Percentiles rank a stretch among this genome's conserved stretches.
Evolutionary conservation across 1,140 invertebrate genomes (phyloP).

Genomic region (Nautilus pompilius): DNA sequence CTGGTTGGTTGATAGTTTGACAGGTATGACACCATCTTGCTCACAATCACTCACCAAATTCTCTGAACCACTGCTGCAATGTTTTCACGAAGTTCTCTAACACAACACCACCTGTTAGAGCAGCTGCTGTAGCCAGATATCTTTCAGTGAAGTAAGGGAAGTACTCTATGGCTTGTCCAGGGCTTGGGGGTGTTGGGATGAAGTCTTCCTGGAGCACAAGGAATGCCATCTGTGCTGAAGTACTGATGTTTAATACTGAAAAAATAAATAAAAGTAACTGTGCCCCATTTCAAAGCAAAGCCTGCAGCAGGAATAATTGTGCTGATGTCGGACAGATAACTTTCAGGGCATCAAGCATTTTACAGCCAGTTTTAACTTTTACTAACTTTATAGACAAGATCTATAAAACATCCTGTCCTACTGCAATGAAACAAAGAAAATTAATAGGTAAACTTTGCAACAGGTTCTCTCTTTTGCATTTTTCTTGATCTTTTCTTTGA

Average conservation of each 20-base stretch:
- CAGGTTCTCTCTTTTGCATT: too few relatives aligned
- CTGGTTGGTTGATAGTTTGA: too few relatives aligned
- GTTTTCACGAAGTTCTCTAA: constrained; percentile 77
- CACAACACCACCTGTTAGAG: constrained; percentile 85
- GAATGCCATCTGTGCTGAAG: constrained; percentile 80
- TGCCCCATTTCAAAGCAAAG: too few relatives aligned
- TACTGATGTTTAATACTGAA: constrained; percentile 82
- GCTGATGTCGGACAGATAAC: not conserved
- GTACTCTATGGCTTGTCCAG: constrained; percentile 62
- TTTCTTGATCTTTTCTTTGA: too few relatives aligned
- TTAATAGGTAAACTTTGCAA: too few relatives aligned
- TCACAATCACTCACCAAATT: constrained; percentile 67
- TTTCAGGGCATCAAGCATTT: not conserved
- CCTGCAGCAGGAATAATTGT: not conserved
- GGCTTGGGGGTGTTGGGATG: constrained; percentile 8
- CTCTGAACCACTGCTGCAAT: constrained; percentile 76
- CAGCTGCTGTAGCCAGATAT: constrained; percentile 79
- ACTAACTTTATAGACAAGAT: too few relatives aligned
- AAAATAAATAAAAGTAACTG: constrained; percentile 8
- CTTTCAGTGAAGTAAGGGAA: constrained; percentile 75
- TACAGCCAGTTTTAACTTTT: not conserved
- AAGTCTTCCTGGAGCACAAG: constrained; percentile 54
- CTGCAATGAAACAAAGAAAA: not conserved
- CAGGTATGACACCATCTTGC: not conserved
- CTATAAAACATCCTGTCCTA: too few relatives aligned